Base-by-base conservation (phyloP, 1,140 invertebrate genomes). In the Pissodes strobi region DNA sequence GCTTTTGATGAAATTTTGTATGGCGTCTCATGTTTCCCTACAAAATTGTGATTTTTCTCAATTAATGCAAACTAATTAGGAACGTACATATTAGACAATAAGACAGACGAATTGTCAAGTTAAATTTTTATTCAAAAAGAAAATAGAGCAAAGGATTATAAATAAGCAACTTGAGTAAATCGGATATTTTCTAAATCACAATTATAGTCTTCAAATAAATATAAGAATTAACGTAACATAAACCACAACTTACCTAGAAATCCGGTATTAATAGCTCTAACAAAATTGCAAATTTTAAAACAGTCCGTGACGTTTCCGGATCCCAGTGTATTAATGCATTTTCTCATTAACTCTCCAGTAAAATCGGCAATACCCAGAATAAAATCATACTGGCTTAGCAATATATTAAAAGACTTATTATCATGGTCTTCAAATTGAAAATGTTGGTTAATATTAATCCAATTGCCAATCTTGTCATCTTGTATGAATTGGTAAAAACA, bases 311-410 rank as follows among this genome's bases (percentile, higher is more conserved):
- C 83, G 69, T 94, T 87, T 0, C 91, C 92, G 61, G 82, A 82
- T 0, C 90, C 87, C 23, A 95, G 83, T 70, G 87, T 89, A 71
- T 91, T 94, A 4, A 96, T 93, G 58, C 92, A 92, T 67, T 88
- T 86, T 57, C 93, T 83, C 93, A 96, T 95, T 18, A 95, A 74
- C 77, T 97, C 93, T 0, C 93, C 94, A 2, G 92, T 94, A 8
- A 95, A 80, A 80, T 97, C 94, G 5, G 90, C 88, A 37, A 96
- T 78, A 1, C 93, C 94, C n/a, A 95, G 77, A 67, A 95, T 85
- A 71, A 88, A 93, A 68, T 93, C 91, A 34, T 74, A 76, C 0
- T 86, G 85, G 10, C 85, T 81, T 27, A 92, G 74, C 13, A 78
- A 64, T 6, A 67, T 72, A 56, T 65, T 68, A 48, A 59, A 69